Base-by-base conservation (phyloP, 2,888 invertebrate species). In the Mesodorylaimus sp. region DNA sequence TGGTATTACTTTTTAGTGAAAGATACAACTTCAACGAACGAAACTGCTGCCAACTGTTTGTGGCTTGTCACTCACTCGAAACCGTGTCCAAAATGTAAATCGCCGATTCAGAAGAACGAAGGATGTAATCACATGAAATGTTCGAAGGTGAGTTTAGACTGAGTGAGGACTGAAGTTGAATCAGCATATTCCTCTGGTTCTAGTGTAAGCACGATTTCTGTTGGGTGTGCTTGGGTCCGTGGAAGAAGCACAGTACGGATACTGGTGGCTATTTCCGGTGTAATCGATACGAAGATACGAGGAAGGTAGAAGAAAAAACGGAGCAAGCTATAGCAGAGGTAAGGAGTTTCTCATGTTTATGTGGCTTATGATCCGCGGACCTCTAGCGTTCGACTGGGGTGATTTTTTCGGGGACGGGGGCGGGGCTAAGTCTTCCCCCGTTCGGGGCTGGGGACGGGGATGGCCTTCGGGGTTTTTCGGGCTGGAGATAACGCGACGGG, bases 71-170 rank as follows among this genome's bases (percentile, higher is more conserved):
- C 78, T 21, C 77, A 79, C 66, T 77, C 78, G 2, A 79, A 79
- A 61, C 76, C 77, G 1, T 79, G 79, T 61, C 79, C 79, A 26
- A 78, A 77, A 63, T 79, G 79, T 62, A 76, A 77, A 58, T 76
- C 77, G 55, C 79, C 78, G 2, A 79, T 79, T 53, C 78, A 79
- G 66, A 79, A 79, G 61, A 78, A 78, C 61, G 79, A 79, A 65
- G 79, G 76, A 21, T 79, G 79, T 64, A 79, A 79, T 63, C 79
- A 79, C 62, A 79, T 79, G 76, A 78, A 78, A 62, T 79, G 79
- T 64, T 77, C 76, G 45, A 79, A 79, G 72, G 77, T 77, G 64
- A 55, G 50, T 25, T 16, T 29, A 10, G 7, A 21, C 19, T 7
- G 47, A 48, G 10, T 47, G 24, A 24, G 41, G 24, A 7, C 10